Percentiles rank a stretch among this genome's conserved stretches.
Evolutionary conservation across 2,888 invertebrate genomes (phyloP).

Genomic region (Drosophila subsilvestris): DNA sequence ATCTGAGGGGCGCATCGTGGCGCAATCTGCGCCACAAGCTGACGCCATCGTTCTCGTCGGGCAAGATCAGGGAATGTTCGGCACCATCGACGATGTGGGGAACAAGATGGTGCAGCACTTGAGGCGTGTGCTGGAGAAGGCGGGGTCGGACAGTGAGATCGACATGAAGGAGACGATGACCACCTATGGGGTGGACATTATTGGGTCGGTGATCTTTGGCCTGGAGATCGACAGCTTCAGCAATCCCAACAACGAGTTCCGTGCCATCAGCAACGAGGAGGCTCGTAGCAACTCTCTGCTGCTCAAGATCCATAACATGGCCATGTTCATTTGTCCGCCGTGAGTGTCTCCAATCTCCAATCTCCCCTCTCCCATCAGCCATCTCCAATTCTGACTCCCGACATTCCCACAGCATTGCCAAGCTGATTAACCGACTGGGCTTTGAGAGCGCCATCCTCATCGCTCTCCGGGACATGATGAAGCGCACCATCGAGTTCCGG

Average conservation of each 20-base stretch:
- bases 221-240: constrained; percentile 82
- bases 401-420: constrained; percentile 55
- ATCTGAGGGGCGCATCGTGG: constrained; percentile 85
- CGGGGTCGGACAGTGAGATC: constrained; percentile 77
- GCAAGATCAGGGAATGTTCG: constrained; percentile 88
- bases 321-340: constrained; percentile 75
- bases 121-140: constrained; percentile 72
- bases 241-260: constrained; percentile 81
- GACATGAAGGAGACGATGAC: constrained; percentile 84
- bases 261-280: constrained; percentile 61
- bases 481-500: constrained; percentile 83
- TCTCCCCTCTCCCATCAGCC: background rate
- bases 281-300: constrained; percentile 28
- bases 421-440: constrained; percentile 61
- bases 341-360: constrained; percentile 46
- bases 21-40: constrained; percentile 87
- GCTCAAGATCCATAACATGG: constrained; percentile 55
- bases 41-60: constrained; percentile 88
- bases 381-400: background rate
- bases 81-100: constrained; percentile 86
- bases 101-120: constrained; percentile 85
- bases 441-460: constrained; percentile 54
- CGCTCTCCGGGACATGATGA: constrained; percentile 82
- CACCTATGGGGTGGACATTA: constrained; percentile 84
- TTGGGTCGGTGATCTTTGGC: constrained; percentile 84